A percentile compares a stretch with the other conserved stretches of the same genome.
These are phyloP conservation scores for Mesitornis unicolor DNA, from an alignment of 2,113 vertebrate species.

Conservation along the genomic window DNA sequence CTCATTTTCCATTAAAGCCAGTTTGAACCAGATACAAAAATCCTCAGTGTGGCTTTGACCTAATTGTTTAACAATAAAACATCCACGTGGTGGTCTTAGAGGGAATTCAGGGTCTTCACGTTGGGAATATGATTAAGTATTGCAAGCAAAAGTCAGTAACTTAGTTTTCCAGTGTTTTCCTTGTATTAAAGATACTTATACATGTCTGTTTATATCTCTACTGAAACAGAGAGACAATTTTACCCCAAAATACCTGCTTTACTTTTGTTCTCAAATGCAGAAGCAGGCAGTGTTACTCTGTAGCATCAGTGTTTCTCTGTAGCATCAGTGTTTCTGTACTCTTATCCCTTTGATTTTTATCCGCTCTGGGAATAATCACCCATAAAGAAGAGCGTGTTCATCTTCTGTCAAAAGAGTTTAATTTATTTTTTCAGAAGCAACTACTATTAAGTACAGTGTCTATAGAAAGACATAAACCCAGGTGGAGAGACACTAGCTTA, in stretches of 20 bases:
- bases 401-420: not conserved
- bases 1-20: constrained; percentile 1
- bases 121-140: not conserved
- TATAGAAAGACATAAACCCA: not conserved
- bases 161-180: not conserved
- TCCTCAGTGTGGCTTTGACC: not conserved
- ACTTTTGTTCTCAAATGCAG: not conserved
- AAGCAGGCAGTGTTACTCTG: not conserved
- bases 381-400: not conserved
- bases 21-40: not conserved
- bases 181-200: not conserved
- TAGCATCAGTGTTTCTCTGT: not conserved
- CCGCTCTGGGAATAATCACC: not conserved
- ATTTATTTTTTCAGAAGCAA: not conserved
- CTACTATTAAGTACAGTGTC: not conserved
- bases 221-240: not conserved
- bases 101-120: not conserved
- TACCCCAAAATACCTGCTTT: not conserved
- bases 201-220: not conserved
- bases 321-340: not conserved
- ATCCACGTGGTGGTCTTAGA: not conserved
- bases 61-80: constrained; percentile 1
- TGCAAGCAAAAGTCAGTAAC: not conserved
- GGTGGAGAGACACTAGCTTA: not conserved
- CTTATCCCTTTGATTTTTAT: not conserved